phyloP scores from a whole-genome alignment of 2,888 invertebrate species.

The Chloroclystis v-ata region DNA sequence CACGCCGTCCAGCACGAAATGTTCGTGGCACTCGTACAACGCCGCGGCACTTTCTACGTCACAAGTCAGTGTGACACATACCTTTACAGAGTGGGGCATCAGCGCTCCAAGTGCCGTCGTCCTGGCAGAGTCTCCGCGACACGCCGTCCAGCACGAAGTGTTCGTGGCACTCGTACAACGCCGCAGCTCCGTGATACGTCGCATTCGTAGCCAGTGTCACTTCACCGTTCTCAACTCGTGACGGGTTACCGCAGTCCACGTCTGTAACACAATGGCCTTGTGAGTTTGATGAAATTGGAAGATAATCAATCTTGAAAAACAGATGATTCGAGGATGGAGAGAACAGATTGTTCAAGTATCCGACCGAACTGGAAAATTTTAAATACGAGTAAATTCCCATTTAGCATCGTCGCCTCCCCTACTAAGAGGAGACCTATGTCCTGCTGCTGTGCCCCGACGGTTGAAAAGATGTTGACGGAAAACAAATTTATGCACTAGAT shows the following conservation, averaged over 20 bases:
- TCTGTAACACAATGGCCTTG: too few relatives aligned
- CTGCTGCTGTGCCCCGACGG: too few relatives aligned
- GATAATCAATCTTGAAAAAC: too few relatives aligned
- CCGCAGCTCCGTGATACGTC: conserved; percentile 92
- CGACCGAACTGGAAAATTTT: too few relatives aligned
- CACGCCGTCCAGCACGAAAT: conserved; percentile 89
- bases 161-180: conserved; percentile 88
- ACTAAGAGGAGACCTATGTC: too few relatives aligned
- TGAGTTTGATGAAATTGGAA: too few relatives aligned
- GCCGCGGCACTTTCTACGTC: neutral
- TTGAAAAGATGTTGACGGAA: too few relatives aligned
- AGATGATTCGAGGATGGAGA: too few relatives aligned
- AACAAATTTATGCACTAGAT: too few relatives aligned
- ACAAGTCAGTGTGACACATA: conserved; percentile 39
- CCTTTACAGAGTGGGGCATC: conserved; percentile 89
- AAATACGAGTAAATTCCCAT: too few relatives aligned
- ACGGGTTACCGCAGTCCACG: conserved; percentile 91
- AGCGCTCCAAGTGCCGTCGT: conserved; percentile 94
- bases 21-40: conserved; percentile 62
- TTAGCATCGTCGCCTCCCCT: too few relatives aligned
- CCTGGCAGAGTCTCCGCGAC: conserved; percentile 88
- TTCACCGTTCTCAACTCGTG: conserved; percentile 83
- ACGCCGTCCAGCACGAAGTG: conserved; percentile 91
- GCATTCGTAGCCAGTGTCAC: conserved; percentile 90
- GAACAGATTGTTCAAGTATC: too few relatives aligned